These are phyloP conservation scores for Lophura nycthemera DNA, from an alignment of 2,113 vertebrate species.

Conservation along the genomic window DNA sequence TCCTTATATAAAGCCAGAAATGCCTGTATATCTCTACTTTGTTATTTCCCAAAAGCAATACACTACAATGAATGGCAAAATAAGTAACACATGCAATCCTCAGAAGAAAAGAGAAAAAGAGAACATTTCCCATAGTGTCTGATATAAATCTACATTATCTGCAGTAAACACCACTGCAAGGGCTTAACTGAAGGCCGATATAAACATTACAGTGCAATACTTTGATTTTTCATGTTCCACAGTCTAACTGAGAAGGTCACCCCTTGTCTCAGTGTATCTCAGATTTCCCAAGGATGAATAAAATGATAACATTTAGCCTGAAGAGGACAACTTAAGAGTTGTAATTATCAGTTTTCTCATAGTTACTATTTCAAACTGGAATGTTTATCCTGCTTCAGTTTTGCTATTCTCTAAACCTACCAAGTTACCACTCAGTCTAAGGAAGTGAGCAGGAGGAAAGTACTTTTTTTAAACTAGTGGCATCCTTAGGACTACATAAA, in stretches of 20 bases:
- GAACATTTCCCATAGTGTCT: neutral
- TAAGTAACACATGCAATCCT: slow-evolving; percentile 34
- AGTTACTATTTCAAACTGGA: neutral
- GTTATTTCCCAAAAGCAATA: slow-evolving; percentile 60
- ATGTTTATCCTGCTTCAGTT: neutral
- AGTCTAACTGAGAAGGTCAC: neutral
- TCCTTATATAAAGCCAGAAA: slow-evolving; percentile 35
- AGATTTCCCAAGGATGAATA: neutral
- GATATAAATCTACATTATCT: slow-evolving; percentile 52
- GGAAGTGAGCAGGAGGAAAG: neutral
- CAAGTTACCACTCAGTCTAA: neutral
- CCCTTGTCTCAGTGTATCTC: neutral
- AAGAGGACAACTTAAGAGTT: neutral
- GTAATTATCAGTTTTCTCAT: neutral
- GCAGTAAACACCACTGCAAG: slow-evolving; percentile 23
- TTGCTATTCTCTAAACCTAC: neutral
- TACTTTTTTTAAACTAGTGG: neutral
- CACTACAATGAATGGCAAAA: slow-evolving; percentile 46
- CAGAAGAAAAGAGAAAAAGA: slow-evolving; percentile 18
- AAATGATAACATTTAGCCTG: neutral
- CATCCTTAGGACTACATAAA: neutral
- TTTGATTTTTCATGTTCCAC: neutral
- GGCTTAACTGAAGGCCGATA: slow-evolving; percentile 7
- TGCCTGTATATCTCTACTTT: slow-evolving; percentile 32
- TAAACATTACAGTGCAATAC: neutral